Percentiles rank a stretch among this genome's conserved stretches.
Evolutionary conservation across 2,113 vertebrate genomes (phyloP).

Genomic region (Aplodontia rufa): DNA sequence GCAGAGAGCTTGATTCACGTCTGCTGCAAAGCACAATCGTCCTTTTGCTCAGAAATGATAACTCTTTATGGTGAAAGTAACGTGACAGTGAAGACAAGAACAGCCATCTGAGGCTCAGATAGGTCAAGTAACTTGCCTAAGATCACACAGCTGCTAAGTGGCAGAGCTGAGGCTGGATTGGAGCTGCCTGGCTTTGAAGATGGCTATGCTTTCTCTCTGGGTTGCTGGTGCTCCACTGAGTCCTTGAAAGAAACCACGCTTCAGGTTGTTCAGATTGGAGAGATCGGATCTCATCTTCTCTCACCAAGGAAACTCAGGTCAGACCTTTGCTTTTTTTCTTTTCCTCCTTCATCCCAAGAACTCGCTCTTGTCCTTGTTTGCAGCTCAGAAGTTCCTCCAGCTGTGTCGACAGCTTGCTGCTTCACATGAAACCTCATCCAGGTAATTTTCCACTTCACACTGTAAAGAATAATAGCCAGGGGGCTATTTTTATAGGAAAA

Average conservation of each 20-base stretch:
- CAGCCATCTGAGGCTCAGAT: not conserved
- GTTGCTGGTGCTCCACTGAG: no score
- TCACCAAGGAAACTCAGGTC: not conserved
- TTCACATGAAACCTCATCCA: constrained; percentile 52
- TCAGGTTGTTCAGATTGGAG: not conserved
- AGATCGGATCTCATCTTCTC: not conserved
- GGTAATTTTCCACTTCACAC: constrained; percentile 75
- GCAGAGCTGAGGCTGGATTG: not conserved
- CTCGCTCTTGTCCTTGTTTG: not conserved
- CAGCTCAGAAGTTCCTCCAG: not conserved
- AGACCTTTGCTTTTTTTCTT: not conserved
- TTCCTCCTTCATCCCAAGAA: not conserved
- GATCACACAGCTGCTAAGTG: no score
- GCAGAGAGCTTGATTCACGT: not conserved
- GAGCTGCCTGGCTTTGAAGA: not conserved
- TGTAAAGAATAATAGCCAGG: constrained; percentile 60
- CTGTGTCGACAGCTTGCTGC: not conserved
- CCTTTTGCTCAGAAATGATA: not conserved
- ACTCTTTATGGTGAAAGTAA: not conserved
- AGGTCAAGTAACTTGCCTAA: not conserved
- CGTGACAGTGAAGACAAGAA: not conserved
- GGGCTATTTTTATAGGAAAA: constrained; percentile 54
- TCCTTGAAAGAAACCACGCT: not conserved
- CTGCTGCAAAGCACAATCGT: not conserved
- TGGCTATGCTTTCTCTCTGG: not conserved